A percentile compares a stretch with the other conserved stretches of the same genome.
Evolutionary conservation across 2,113 vertebrate species (phyloP).

Genomic region (Pollimyrus isidori): DNA sequence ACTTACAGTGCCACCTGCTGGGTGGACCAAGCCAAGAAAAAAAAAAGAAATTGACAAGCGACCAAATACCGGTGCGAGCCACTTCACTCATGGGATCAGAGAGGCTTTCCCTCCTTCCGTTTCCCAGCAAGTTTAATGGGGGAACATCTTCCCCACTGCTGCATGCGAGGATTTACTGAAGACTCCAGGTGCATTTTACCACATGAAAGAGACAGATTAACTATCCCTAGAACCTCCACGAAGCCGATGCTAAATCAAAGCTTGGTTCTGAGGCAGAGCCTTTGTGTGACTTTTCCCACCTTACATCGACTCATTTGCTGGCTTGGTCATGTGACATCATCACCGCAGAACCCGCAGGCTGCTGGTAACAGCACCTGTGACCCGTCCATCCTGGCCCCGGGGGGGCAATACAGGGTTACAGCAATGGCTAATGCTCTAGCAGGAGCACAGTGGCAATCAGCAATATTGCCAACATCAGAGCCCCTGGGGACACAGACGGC

Average conservation of each 20-base stretch:
- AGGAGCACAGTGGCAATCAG: background rate
- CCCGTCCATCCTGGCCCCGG: background rate
- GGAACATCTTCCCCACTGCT: background rate
- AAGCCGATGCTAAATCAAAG: background rate
- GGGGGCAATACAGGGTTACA: background rate
- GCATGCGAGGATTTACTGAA: background rate
- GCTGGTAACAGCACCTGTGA: background rate
- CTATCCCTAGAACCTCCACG: background rate
- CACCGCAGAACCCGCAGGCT: background rate
- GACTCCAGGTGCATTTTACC: background rate
- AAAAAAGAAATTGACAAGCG: background rate
- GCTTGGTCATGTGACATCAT: background rate
- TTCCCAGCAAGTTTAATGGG: background rate
- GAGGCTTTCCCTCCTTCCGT: background rate
- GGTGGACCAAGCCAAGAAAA: background rate
- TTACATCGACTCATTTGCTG: background rate
- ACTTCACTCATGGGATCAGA: background rate
- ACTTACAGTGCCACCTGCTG: slow-evolving; percentile 17
- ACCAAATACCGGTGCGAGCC: background rate
- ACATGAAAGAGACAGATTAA: background rate
- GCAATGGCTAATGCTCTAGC: background rate
- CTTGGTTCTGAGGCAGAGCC: background rate
- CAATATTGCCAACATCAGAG: background rate
- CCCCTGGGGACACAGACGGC: background rate
- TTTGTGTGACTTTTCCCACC: background rate